A percentile compares a stretch with the other conserved stretches of the same genome.
phyloP scores from a whole-genome alignment of 1,140 invertebrate species.

The Helicoverpa zea region DNA sequence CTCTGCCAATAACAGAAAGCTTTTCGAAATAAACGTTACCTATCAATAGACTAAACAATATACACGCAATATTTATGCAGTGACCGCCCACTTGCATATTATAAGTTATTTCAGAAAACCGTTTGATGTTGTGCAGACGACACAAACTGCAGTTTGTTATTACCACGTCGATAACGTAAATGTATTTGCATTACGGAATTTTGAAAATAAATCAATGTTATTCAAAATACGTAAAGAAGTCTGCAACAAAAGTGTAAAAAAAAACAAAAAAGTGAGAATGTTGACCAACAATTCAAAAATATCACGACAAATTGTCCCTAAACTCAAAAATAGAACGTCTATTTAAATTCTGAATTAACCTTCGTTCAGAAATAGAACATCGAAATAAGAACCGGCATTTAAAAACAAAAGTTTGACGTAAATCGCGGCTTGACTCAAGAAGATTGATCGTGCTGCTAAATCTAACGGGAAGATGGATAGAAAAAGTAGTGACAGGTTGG shows the following conservation, averaged over 20 bases:
- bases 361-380: slow-evolving; percentile 29
- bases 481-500: slow-evolving; percentile 42
- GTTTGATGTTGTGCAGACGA: slow-evolving; percentile 27
- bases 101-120: not conserved
- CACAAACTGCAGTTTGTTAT: slow-evolving; percentile 2
- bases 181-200: not conserved
- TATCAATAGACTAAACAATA: slow-evolving; percentile 36
- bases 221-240: not conserved
- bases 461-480: slow-evolving; percentile 32
- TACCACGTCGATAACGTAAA: not conserved
- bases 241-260: not conserved
- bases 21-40: slow-evolving; percentile 33
- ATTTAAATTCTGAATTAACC: slow-evolving; percentile 32
- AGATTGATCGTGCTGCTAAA: slow-evolving; percentile 35
- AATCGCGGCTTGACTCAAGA: slow-evolving; percentile 12
- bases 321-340: slow-evolving; percentile 31
- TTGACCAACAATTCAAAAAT: slow-evolving; percentile 5
- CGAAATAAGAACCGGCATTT: slow-evolving; percentile 1
- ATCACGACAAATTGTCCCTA: slow-evolving; percentile 6
- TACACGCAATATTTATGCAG: not conserved
- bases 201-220: not conserved
- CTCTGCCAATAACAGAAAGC: slow-evolving; percentile 12
- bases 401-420: slow-evolving; percentile 42
- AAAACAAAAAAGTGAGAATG: not conserved
- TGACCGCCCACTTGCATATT: slow-evolving; percentile 2